phyloP scores from a whole-genome alignment of 1,140 invertebrate species.

The Drosophila ohnishii region DNA sequence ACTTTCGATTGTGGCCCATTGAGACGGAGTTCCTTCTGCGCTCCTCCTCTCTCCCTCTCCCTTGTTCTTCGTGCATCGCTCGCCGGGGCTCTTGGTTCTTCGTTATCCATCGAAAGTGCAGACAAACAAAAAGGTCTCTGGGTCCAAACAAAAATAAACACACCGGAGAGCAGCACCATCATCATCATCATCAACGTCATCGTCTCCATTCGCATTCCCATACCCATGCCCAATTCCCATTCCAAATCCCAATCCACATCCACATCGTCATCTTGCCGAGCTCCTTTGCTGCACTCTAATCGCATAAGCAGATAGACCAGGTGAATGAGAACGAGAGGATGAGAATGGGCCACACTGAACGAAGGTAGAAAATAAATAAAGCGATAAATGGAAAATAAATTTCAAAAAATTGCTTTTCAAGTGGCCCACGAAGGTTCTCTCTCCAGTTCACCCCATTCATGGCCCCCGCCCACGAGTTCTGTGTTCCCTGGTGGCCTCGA shows the following conservation, averaged over 20 bases:
- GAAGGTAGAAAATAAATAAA: slow-evolving; percentile 75
- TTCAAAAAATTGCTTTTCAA: slow-evolving; percentile 77
- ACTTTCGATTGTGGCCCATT: slow-evolving; percentile 79
- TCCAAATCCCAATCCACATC: slow-evolving; percentile 18
- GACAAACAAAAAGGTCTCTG: slow-evolving; percentile 59
- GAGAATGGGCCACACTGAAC: slow-evolving; percentile 57
- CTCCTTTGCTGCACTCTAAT: slow-evolving; percentile 66
- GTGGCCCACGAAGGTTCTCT: slow-evolving; percentile 54
- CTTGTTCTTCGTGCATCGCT: background rate
- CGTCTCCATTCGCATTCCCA: slow-evolving; percentile 20
- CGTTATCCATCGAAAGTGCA: slow-evolving; percentile 33
- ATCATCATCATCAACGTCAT: slow-evolving; percentile 30
- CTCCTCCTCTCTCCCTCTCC: slow-evolving; percentile 6
- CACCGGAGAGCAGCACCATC: slow-evolving; percentile 37
- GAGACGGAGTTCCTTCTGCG: slow-evolving; percentile 35
- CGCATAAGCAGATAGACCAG: slow-evolving; percentile 72
- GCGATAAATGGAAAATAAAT: slow-evolving; percentile 80
- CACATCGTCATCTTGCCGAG: slow-evolving; percentile 40
- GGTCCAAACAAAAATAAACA: slow-evolving; percentile 75
- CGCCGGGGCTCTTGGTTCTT: slow-evolving; percentile 6
- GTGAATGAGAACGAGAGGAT: slow-evolving; percentile 11
- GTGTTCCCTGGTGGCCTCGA: slow-evolving; percentile 21
- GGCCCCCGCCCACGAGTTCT: slow-evolving; percentile 17
- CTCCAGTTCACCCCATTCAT: slow-evolving; percentile 2
- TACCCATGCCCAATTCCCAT: background rate